These are phyloP conservation scores for Lytechinus pictus DNA, from an alignment of 35 echinoderm and acorn worm species.

Conservation along the genomic window DNA sequence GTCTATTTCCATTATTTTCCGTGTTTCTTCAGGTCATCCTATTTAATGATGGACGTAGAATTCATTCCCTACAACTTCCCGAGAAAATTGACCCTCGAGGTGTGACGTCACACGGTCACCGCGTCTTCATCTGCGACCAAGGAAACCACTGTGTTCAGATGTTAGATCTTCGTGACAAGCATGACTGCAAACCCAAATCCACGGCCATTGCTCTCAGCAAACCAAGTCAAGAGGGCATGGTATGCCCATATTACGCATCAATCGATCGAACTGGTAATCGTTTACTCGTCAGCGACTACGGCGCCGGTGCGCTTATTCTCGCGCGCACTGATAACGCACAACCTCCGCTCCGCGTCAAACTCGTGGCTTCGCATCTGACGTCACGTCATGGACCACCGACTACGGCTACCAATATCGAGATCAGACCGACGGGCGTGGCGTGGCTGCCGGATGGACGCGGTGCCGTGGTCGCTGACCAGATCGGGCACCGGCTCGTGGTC, in stretches of 20 bases:
- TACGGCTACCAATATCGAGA: neutral
- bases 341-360: neutral
- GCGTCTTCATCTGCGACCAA: conserved; percentile 42
- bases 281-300: neutral
- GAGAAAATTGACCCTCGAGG: neutral
- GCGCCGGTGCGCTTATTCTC: conserved; percentile 21
- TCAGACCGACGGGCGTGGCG: conserved; percentile 46
- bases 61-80: neutral
- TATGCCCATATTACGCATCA: neutral
- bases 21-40: neutral
- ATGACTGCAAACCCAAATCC: neutral
- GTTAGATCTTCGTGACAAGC: neutral
- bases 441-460: conserved; percentile 39
- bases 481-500: conserved; percentile 15
- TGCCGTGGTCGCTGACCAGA: conserved; percentile 33
- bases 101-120: neutral
- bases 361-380: neutral
- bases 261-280: neutral
- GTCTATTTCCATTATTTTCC: neutral
- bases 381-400: neutral
- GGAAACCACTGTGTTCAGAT: conserved; percentile 44
- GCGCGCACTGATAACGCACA: conserved; percentile 7
- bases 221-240: neutral
- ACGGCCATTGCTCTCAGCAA: neutral
- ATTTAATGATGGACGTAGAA: neutral